Evolutionary conservation across 2,797 vertebrate species (phyloP), one percentile per base, ranked within the genome.

Genomic region (Adelosebastes latens): DNA sequence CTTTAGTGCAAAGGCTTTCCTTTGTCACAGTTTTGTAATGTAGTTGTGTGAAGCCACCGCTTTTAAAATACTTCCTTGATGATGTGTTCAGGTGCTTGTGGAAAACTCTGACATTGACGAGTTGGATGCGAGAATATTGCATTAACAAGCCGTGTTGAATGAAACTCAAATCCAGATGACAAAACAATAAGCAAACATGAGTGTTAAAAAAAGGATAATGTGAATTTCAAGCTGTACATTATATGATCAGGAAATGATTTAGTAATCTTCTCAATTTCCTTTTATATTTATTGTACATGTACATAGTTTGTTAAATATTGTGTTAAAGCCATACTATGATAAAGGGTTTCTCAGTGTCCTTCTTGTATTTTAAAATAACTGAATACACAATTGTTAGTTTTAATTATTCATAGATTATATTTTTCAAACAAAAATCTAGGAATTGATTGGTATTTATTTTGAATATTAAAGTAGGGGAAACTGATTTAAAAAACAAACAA

Each of bases 1-100:
- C 9, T 60, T 75, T 77, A 14, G 12, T 52, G 14, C 64, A 14
- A 52, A 39, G 55, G 27, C 29, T 79, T 88, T 34, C 42, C 36
- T 42, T 42, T 42, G 39, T 42, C 39, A 2, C 59, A 20, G 11
- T 61, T 11, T 67, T 75, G 34, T 32, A 62, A 62, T 58, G 10
- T 10, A 22, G 9, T 20, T 14, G 14, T n/a, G 4, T n/a, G 18
- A 52, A 67, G 25, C 29, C 49, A 3, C 5, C 1, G 18, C 42
- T 63, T 72, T 58, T 0, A 53, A 71, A 75, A 70, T 14, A 14
- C 18, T 20, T 42, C 39, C 39, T 42, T 42, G 13, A 16, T 42
- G 39, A 42, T 42, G 14, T 13, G 14, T 36, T 53, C 42, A 46
- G 2, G 39, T 42, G 39, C 39, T 16, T 42, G 39, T 42, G 39